Conservation (phyloP, 1,140 invertebrate species). For the fruit fly (Drosophila melanogaster) region DNA sequence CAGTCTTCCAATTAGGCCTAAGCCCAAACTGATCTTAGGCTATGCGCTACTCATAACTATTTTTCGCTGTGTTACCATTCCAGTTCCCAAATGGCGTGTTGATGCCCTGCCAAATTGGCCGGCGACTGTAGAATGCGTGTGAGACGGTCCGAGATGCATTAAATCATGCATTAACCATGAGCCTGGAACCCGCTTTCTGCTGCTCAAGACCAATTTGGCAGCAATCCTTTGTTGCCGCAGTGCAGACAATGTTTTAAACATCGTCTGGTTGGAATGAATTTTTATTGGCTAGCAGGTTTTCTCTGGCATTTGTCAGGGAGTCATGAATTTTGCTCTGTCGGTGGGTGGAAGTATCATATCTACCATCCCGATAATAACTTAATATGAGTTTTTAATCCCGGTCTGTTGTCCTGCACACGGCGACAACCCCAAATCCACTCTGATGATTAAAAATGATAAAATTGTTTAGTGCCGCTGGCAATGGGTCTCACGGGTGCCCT, state of each 20-base stretch:
- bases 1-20: too few species aligned
- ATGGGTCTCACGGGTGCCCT: slow-evolving; percentile 76
- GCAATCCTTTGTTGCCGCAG: slow-evolving; percentile 65
- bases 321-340: slow-evolving; percentile 52
- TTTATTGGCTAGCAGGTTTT: slow-evolving; percentile 62
- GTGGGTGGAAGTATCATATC: slow-evolving; percentile 8
- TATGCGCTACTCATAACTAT: not conserved
- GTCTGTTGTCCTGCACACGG: slow-evolving; percentile 36
- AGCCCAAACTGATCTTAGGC: too few species aligned
- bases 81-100: slow-evolving; percentile 74
- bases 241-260: slow-evolving; percentile 72
- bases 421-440: slow-evolving; percentile 65
- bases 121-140: slow-evolving; percentile 63
- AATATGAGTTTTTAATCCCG: slow-evolving; percentile 84
- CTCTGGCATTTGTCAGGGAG: slow-evolving; percentile 32
- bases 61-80: slow-evolving; percentile 7
- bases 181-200: slow-evolving; percentile 18
- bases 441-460: slow-evolving; percentile 84
- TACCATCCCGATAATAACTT: slow-evolving; percentile 80
- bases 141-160: slow-evolving; percentile 69
- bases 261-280: slow-evolving; percentile 69
- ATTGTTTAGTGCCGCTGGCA: slow-evolving; percentile 79
- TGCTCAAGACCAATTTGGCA: slow-evolving; percentile 70
- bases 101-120: slow-evolving; percentile 80
- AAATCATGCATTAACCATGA: slow-evolving; percentile 83